Evolutionary conservation across 2,888 invertebrate species (phyloP), one percentile per base, ranked within the genome.

Genomic region (Eudasyphora cyanicolor): DNA sequence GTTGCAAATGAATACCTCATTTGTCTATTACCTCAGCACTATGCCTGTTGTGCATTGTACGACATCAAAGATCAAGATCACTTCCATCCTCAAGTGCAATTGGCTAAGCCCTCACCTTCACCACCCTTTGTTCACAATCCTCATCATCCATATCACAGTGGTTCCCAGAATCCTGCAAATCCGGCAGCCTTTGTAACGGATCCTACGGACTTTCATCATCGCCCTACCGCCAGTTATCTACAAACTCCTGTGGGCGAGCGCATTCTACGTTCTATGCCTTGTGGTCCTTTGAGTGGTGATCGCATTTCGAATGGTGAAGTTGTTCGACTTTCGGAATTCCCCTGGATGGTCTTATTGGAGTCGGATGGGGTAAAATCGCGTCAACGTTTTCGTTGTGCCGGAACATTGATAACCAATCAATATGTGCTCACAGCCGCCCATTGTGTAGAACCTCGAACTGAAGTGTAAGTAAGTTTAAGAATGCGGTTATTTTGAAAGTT

Each of bases 301-400:
- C 93, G 93, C 86, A 94, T 96, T 76, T 90, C 93, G 19, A 93
- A 94, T 8, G 95, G 95, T 0, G 93, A 94, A 70, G 91, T 93
- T 84, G 94, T 95, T 0, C 89, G 91, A 0, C 88, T 95, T 2
- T 93, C 93, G 74, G 95, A 95, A 87, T 95, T 94, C 91, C 95
- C 96, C 0, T 96, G 95, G 95, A 95, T 96, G 95, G 95, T 94
- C 0, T 91, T 95, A 0, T 88, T 96, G 12, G 93, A 94, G 0
- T 96, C 95, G 86, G 17, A 29, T n/a, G 78, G 77, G 14, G 64
- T 51, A 2, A 12, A 67, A n/a, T 88, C 91, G 1, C n/a, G 71
- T 6, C 51, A 67, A 17, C 71, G 81, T 35, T 86, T 93, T 90
- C 92, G 91, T 45, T 88, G 88, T 79, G 87, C 86, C 45, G 87